Conservation (phyloP, 2,888 invertebrate species). For the Caenorhabditis panamensis region DNA sequence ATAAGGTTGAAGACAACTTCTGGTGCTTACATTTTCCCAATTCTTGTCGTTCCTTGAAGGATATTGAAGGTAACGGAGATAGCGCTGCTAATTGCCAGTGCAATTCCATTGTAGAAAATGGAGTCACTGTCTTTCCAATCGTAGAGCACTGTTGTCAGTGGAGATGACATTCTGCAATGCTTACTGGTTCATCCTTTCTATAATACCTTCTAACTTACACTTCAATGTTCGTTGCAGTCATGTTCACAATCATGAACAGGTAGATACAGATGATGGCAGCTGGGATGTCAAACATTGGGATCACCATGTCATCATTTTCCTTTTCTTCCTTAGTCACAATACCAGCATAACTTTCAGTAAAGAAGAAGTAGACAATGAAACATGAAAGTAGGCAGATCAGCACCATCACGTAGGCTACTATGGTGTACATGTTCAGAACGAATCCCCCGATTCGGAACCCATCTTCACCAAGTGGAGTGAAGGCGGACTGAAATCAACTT, state of each 20-base stretch:
- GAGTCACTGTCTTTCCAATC: conserved; percentile 68
- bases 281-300: conserved; percentile 50
- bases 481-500: too few species aligned
- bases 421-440: conserved; percentile 63
- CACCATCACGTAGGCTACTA: conserved; percentile 64
- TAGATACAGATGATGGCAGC: conserved; percentile 57
- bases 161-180: conserved; percentile 66
- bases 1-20: background rate
- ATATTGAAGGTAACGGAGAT: conserved; percentile 62
- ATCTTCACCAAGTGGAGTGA: conserved; percentile 64
- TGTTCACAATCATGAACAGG: conserved; percentile 59
- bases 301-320: conserved; percentile 23
- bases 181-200: background rate
- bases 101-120: conserved; percentile 66
- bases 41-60: conserved; percentile 57
- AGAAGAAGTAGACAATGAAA: conserved; percentile 58
- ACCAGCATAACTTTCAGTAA: conserved; percentile 68
- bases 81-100: conserved; percentile 48
- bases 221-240: conserved; percentile 59
- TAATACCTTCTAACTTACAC: conserved; percentile 52
- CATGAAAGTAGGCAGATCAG: conserved; percentile 46
- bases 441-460: conserved; percentile 42
- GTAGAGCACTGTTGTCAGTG: conserved; percentile 64
- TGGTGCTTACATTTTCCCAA: conserved; percentile 59
- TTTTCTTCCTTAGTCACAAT: conserved; percentile 58